Base-by-base conservation (phyloP, 2,113 vertebrate species). In the Apteryx owenii region DNA sequence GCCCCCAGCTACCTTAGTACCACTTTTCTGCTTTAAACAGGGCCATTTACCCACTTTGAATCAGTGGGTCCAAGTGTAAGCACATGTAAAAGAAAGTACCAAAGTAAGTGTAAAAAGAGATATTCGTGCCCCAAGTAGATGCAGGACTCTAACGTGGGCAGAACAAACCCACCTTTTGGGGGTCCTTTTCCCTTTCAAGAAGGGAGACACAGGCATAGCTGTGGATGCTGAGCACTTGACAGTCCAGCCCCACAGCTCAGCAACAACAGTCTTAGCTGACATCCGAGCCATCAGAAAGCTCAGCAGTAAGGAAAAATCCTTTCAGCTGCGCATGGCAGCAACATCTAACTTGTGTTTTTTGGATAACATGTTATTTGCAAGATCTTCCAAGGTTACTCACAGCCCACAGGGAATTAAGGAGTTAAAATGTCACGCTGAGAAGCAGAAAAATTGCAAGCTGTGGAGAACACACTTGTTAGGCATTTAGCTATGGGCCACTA, bases 351-450 rank as follows among this genome's bases (percentile, higher is more conserved):
- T 4, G 11, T 0, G 1, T 66, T 16, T 50, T 68, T 31, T 46
- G 18, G 23, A 8, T 51, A 60, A 0, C 5, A 28, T 84, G 20
- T n/a, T 53, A 75, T 68, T 70, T 72, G 26, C 38, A 89, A 72
- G 20, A 22, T 46, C 61, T 66, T 91, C 73, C 46, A 73, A 33
- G 33, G 72, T 58, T 60, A 65, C 48, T 85, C 18, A 19, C 70
- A 88, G 42, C 73, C 84, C 38, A 33, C 0, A 1, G 42, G 62
- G 75, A 92, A 92, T 48, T 31, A 71, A 79, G 46, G 38, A 72
- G 65, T 84, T 92, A 84, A 84, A 84, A 78, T 20, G 91, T 5
- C 56, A 78, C 25, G 48, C 53, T 80, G 53, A 88, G 70, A 82
- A 84, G 84, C 14, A 81, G 29, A 60, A 87, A 65, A 53, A 33